Evolutionary conservation across 1,140 invertebrate genomes (phyloP).

Genomic region (Bombus picipes): DNA sequence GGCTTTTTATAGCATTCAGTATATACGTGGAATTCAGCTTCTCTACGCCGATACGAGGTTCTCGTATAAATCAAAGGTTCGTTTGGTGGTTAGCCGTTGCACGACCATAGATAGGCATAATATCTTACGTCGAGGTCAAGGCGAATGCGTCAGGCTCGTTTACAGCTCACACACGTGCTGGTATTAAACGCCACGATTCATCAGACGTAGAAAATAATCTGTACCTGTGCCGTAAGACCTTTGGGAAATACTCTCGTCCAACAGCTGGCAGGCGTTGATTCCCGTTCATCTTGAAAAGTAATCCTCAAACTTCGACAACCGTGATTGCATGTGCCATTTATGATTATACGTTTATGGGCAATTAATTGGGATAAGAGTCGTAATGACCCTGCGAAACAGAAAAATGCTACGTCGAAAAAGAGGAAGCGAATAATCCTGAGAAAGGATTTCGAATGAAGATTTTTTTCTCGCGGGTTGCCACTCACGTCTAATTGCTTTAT

Average conservation of each 20-base stretch:
- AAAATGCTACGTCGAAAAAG: background rate
- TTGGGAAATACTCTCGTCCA: background rate
- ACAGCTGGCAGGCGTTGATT: conserved; percentile 21
- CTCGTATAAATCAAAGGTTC: conserved; percentile 74
- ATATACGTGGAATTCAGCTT: conserved; percentile 25
- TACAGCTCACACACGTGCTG: conserved; percentile 64
- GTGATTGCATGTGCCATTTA: background rate
- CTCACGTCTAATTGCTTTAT: background rate
- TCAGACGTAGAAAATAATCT: conserved; percentile 64
- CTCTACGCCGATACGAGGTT: conserved; percentile 45
- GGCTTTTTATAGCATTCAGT: conserved; percentile 3
- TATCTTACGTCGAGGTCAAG: conserved; percentile 73
- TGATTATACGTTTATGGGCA: background rate
- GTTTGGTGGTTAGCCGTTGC: conserved; percentile 65
- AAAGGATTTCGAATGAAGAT: background rate
- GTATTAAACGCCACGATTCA: conserved; percentile 67
- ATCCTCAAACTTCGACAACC: conserved; percentile 9
- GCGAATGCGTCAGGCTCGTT: conserved; percentile 70
- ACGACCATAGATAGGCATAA: conserved; percentile 67
- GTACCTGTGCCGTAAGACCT: conserved; percentile 9
- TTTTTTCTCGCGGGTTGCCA: background rate
- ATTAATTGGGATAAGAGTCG: background rate
- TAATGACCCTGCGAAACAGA: no score
- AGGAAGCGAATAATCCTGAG: no score
- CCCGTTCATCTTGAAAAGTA: conserved; percentile 9